Percentiles rank a stretch among this genome's conserved stretches.
phyloP scores from a whole-genome alignment of 2,797 vertebrate genomes.

The Falco novaeseelandiae region DNA sequence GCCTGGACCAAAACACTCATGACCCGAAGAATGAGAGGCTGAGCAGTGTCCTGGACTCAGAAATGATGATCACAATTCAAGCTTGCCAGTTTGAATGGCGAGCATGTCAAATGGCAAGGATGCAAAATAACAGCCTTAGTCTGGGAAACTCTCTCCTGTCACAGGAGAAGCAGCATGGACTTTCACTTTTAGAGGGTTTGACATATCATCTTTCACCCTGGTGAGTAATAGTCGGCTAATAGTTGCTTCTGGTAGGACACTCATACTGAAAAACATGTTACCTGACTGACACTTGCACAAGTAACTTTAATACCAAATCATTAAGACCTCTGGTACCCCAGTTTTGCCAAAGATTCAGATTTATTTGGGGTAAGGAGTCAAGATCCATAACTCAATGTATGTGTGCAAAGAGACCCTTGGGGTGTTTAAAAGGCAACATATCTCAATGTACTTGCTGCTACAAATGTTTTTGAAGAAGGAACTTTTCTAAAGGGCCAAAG shows the following conservation, averaged over 20 bases:
- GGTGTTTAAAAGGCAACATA: neutral
- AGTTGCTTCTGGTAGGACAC: neutral
- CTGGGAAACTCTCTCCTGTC: neutral
- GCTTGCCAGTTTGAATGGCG: neutral
- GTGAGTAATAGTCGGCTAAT: neutral
- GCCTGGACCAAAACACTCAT: neutral
- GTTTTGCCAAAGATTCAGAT: neutral
- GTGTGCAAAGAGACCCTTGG: neutral
- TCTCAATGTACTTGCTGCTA: neutral
- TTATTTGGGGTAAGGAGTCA: neutral
- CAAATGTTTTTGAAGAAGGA: neutral
- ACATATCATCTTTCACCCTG: neutral
- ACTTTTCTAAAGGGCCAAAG: neutral
- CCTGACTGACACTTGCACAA: neutral
- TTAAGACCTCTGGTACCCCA: neutral
- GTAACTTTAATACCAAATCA: neutral
- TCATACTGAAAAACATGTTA: neutral
- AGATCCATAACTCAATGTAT: neutral
- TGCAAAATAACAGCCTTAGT: neutral
- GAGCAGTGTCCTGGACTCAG: neutral
- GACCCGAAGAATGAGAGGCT: neutral
- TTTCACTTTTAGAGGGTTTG: neutral
- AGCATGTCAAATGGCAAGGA: neutral
- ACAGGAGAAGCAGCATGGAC: rapidly evolving
- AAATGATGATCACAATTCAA: neutral